A percentile compares a stretch with the other conserved stretches of the same genome.
Evolutionary conservation across 1,140 invertebrate genomes (phyloP).

Genomic region (Spodoptera frugiperda): DNA sequence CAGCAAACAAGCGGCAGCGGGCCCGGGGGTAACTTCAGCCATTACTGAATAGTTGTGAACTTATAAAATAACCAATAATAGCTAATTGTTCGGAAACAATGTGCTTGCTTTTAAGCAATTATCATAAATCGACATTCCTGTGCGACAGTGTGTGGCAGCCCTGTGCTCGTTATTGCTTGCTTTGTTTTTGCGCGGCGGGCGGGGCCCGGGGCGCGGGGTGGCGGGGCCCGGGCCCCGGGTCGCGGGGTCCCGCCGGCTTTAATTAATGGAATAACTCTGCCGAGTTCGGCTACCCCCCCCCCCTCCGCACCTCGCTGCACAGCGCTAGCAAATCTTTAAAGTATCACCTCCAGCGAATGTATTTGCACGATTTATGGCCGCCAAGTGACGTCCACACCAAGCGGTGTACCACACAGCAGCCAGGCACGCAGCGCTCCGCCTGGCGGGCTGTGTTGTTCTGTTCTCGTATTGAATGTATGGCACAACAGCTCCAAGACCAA

Average conservation of each 20-base stretch:
- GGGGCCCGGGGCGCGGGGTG: conserved; percentile 56
- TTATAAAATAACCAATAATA: conserved; percentile 17
- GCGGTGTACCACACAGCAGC: background rate
- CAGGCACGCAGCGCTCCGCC: no score
- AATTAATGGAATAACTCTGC: conserved; percentile 81
- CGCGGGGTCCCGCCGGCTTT: conserved; percentile 61
- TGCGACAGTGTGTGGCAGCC: conserved; percentile 48
- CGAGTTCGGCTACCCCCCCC: conserved; percentile 41
- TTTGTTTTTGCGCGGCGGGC: conserved; percentile 64
- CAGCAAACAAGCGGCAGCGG: no score
- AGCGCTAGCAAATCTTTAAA: conserved; percentile 54
- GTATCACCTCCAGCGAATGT: conserved; percentile 48
- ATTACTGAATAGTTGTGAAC: conserved; percentile 34
- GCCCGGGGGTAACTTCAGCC: conserved; percentile 1
- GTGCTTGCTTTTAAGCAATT: conserved; percentile 55
- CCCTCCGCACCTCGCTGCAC: conserved; percentile 33
- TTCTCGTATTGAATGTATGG: no score
- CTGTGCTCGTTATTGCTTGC: conserved; percentile 65
- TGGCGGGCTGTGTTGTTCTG: no score
- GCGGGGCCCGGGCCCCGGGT: conserved; percentile 51
- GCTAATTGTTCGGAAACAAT: conserved; percentile 33
- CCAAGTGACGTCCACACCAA: background rate
- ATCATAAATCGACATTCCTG: conserved; percentile 65
- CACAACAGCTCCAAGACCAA: background rate
- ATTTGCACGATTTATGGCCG: conserved; percentile 37